Conservation (phyloP, 1,140 invertebrate genomes). For the Bradynema listronoti region DNA sequence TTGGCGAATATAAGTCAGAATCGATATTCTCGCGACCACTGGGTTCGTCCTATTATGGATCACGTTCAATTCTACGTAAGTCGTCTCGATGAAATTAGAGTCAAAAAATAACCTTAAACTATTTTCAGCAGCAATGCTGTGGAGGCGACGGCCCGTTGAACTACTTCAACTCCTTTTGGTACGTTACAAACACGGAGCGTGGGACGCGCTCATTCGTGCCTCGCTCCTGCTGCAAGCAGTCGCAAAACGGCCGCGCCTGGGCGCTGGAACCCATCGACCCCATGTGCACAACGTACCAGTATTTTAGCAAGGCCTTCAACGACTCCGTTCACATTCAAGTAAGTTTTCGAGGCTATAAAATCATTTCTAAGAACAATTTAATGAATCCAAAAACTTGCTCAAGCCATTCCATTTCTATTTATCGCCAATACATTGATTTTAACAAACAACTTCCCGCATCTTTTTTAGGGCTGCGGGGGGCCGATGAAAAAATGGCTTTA, state of each 20-base stretch:
- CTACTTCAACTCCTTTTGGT: conserved; percentile 54
- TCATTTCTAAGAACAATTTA: neutral
- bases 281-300: conserved; percentile 53
- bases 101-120: neutral
- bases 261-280: conserved; percentile 47
- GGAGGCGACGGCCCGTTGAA: conserved; percentile 47
- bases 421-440: no score
- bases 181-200: conserved; percentile 52
- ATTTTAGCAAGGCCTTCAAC: conserved; percentile 46
- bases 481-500: conserved; percentile 10
- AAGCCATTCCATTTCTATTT: no score
- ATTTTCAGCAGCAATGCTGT: conserved; percentile 56
- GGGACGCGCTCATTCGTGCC: conserved; percentile 54
- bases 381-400: neutral
- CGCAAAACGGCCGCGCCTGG: conserved; percentile 52
- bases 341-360: neutral
- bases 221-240: conserved; percentile 48
- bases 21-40: conserved; percentile 52
- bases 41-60: conserved; percentile 53
- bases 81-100: neutral
- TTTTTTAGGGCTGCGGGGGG: conserved; percentile 17
- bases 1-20: conserved; percentile 51
- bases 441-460: no score
- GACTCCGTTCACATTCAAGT: conserved; percentile 38
- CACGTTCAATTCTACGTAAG: conserved; percentile 52